Evolutionary conservation across 2,113 vertebrate genomes (phyloP).

Genomic region (Callaeas wilsoni): DNA sequence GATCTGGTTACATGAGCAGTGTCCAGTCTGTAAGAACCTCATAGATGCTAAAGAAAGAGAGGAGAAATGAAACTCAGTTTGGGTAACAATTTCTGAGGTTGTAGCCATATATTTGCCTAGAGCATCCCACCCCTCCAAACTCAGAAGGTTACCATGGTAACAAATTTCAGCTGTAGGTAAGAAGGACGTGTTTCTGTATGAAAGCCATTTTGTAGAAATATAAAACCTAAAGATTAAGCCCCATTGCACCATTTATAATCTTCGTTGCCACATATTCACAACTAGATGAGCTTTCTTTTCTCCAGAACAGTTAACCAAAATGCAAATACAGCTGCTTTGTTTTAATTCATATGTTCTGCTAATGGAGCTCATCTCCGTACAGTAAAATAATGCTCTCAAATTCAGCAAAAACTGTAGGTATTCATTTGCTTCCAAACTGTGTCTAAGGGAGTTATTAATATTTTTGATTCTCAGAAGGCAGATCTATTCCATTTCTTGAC

Average conservation of each 20-base stretch:
- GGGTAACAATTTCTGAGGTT: constrained; percentile 7
- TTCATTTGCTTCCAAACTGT: constrained; percentile 2
- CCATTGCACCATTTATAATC: neutral
- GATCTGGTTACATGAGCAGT: neutral
- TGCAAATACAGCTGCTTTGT: constrained; percentile 33
- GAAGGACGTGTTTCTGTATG: constrained; percentile 38
- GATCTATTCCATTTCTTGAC: neutral
- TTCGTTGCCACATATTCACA: constrained; percentile 18
- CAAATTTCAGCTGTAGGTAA: constrained; percentile 59
- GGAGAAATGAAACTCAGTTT: neutral
- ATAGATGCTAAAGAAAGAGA: neutral
- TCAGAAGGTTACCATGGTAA: constrained; percentile 59
- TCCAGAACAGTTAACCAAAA: constrained; percentile 17
- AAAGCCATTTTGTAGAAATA: constrained; percentile 56
- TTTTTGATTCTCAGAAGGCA: constrained; percentile 7
- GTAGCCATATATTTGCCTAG: neutral
- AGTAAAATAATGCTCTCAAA: neutral
- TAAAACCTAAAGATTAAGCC: constrained; percentile 52
- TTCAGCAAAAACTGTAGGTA: neutral
- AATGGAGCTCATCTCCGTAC: neutral
- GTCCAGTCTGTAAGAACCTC: neutral
- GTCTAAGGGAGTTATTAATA: constrained; percentile 3
- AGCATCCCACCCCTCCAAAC: constrained; percentile 33
- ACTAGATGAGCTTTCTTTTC: neutral
- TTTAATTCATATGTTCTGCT: constrained; percentile 31